Conservation (phyloP, 2,888 invertebrate species). For the Hirtodrosophila alboralis region DNA sequence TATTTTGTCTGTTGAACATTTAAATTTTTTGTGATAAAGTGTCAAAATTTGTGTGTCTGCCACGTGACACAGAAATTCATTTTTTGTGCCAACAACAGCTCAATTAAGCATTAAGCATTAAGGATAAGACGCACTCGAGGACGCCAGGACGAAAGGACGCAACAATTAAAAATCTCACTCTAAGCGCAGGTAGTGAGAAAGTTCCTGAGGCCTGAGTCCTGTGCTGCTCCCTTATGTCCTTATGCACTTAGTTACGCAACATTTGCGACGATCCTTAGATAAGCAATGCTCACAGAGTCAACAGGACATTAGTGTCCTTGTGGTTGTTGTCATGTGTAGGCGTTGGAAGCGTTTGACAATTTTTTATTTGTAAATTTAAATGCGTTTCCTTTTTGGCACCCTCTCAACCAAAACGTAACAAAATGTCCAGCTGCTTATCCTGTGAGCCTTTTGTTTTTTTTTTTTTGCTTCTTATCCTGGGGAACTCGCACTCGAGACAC, state of each 20-base stretch:
- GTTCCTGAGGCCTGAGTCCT: slow-evolving; percentile 2
- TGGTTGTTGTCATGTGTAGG: slow-evolving; percentile 27
- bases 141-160: slow-evolving; percentile 25
- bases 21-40: slow-evolving; percentile 55
- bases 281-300: slow-evolving; percentile 40
- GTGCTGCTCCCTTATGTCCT: slow-evolving; percentile 27
- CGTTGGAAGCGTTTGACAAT: slow-evolving; percentile 63
- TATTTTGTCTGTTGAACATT: slow-evolving; percentile 45
- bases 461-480: slow-evolving; percentile 33
- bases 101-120: slow-evolving; percentile 55
- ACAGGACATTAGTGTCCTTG: no score
- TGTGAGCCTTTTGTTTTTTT: slow-evolving; percentile 5
- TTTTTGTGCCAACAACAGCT: slow-evolving; percentile 59
- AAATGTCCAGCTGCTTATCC: slow-evolving; percentile 61
- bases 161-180: slow-evolving; percentile 72
- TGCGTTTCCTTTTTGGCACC: slow-evolving; percentile 44
- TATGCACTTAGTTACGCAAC: slow-evolving; percentile 76
- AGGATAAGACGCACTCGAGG: slow-evolving; percentile 23
- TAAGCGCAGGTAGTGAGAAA: slow-evolving; percentile 25
- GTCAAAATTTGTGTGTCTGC: slow-evolving; percentile 58
- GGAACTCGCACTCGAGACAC: slow-evolving; percentile 14
- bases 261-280: slow-evolving; percentile 64
- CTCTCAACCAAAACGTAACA: neutral
- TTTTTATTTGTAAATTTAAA: slow-evolving; percentile 68
- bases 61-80: slow-evolving; percentile 27